phyloP scores from a whole-genome alignment of 2,797 vertebrate species.

The Mus caroli region DNA sequence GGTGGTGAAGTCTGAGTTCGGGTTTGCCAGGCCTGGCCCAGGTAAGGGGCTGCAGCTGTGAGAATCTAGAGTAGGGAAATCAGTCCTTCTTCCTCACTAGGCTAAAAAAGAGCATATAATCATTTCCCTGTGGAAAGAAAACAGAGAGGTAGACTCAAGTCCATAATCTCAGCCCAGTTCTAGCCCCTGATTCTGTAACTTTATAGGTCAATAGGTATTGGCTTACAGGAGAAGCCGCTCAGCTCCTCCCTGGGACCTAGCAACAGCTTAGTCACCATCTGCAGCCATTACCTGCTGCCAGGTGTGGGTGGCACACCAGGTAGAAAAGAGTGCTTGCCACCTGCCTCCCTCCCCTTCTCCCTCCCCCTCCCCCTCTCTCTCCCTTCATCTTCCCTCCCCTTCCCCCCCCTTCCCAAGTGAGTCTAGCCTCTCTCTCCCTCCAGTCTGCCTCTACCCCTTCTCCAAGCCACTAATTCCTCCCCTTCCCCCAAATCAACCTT shows the following conservation, averaged over 20 bases:
- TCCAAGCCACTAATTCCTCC: background rate
- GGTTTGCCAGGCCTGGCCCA: background rate
- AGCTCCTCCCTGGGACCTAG: background rate
- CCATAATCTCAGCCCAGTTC: background rate
- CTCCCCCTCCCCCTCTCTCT: too few relatives aligned
- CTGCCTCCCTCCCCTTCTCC: background rate
- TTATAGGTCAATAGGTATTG: background rate
- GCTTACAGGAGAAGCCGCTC: background rate
- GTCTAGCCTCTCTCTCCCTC: too few relatives aligned
- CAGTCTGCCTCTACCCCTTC: background rate
- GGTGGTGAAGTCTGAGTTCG: background rate
- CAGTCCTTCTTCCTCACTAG: background rate
- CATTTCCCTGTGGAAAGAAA: background rate
- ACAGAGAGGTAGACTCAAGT: background rate
- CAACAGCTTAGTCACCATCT: background rate
- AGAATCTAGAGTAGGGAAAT: background rate
- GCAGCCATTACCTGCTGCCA: background rate
- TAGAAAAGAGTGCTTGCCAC: background rate
- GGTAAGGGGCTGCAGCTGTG: fast-evolving
- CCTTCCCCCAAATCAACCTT: background rate
- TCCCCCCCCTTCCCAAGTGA: too few relatives aligned
- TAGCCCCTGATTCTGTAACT: background rate
- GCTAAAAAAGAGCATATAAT: background rate
- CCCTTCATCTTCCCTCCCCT: too few relatives aligned
- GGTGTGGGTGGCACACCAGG: background rate